These are phyloP conservation scores for Galeopterus variegatus DNA, from an alignment of 2,113 vertebrate species.

Conservation along the genomic window DNA sequence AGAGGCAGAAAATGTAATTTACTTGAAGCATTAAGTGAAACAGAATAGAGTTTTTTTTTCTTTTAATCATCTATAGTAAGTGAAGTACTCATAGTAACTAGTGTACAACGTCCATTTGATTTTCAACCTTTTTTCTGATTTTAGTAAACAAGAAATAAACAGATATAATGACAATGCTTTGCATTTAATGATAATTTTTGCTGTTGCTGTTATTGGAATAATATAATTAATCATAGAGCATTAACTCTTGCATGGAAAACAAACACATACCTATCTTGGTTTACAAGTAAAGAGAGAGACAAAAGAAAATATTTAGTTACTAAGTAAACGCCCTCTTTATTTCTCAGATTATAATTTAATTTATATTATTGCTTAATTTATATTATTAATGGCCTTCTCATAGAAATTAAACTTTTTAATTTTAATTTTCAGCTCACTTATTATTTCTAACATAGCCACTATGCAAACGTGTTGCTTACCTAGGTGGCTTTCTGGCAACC, in stretches of 20 bases:
- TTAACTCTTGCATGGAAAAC: neutral
- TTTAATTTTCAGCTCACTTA: neutral
- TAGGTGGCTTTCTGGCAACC: neutral
- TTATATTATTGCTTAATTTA: neutral
- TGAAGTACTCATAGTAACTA: conserved; percentile 64
- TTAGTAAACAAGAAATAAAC: conserved; percentile 38
- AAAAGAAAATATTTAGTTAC: neutral
- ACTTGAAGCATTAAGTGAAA: conserved; percentile 77
- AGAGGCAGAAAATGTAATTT: conserved; percentile 81
- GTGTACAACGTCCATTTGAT: conserved; percentile 25
- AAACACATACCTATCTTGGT: neutral
- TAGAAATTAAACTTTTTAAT: neutral
- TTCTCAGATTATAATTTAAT: neutral
- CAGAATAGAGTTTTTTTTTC: conserved; percentile 64
- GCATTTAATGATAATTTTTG: conserved; percentile 57
- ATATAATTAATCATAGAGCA: conserved; percentile 16
- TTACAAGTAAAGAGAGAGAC: neutral
- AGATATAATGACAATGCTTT: conserved; percentile 10
- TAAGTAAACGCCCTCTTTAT: neutral
- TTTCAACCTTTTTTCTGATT: conserved; percentile 41
- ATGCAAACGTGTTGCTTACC: neutral
- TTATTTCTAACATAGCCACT: neutral
- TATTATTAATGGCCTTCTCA: neutral
- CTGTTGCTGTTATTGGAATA: neutral
- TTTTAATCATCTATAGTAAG: conserved; percentile 68